These are phyloP conservation scores for Lates japonicus DNA, from an alignment of 2,797 vertebrate species.

Conservation along the genomic window DNA sequence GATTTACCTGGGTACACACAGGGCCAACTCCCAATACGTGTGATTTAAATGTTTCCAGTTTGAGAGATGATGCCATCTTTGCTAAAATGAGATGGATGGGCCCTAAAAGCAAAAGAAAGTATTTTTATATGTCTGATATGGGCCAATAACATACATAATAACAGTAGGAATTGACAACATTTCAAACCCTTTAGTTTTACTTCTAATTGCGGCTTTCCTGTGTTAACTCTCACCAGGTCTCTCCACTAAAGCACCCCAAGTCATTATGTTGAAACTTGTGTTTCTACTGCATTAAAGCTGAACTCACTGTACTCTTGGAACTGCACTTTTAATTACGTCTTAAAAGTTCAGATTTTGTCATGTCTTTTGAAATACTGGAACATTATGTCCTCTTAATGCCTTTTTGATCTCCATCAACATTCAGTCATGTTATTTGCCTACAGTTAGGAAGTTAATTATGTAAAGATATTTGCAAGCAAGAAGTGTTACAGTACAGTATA, in stretches of 20 bases:
- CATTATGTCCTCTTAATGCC: conserved; percentile 40
- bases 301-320: conserved; percentile 56
- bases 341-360: conserved; percentile 46
- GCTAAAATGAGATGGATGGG: neutral
- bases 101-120: neutral
- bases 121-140: conserved; percentile 1
- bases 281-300: conserved; percentile 27
- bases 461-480: conserved; percentile 39
- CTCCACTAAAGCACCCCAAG: conserved; percentile 28
- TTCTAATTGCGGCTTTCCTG: conserved; percentile 10
- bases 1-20: conserved; percentile 18
- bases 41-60: neutral
- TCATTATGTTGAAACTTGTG: conserved; percentile 43
- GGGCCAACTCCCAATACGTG: neutral
- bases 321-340: conserved; percentile 56
- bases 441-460: conserved; percentile 53
- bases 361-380: conserved; percentile 40
- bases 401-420: conserved; percentile 40
- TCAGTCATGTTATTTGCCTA: conserved; percentile 39
- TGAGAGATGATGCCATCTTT: neutral
- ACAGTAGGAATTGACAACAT: conserved; percentile 9
- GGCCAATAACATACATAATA: neutral
- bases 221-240: conserved; percentile 4
- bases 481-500: conserved; percentile 32
- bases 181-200: conserved; percentile 10